Evolutionary conservation across 2,888 invertebrate genomes (phyloP), one percentile per base, ranked within the genome.

Genomic region (Limnephilus rhombicus): DNA sequence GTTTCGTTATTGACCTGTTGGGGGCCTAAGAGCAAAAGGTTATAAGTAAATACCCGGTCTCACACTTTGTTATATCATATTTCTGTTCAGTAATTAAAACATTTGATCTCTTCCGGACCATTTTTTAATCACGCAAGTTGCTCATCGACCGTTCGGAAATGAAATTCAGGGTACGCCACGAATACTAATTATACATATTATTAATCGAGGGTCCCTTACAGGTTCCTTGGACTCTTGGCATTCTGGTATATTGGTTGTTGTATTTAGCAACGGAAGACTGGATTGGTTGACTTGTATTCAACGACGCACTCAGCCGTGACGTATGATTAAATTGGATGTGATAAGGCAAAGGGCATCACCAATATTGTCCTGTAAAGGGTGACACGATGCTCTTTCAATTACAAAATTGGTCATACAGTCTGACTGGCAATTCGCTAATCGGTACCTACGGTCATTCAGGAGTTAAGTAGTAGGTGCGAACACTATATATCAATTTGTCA

Each of bases 301-400:
- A 34, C 34, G 11, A n/a, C 34, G 7, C 37, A 68, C n/a, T 68
- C 24, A 68, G 68, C 68, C 68, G 68, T 68, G 68, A 24, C 68
- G 7, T 41, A 83, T 37, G 83, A 34, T 41, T 18, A 18, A 41
- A 83, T 83, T 37, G 37, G 34, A 83, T 24, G 15, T 83, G 37
- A 83, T 83, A 37, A 83, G 37, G 83, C 83, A 83, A 83, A 83
- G 83, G 83, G 83, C 83, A 83, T 34, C 83, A 37, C 83, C n/a
- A 68, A 68, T 68, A 68, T n/a, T 68, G 68, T 68, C 24, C 83
- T 83, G 37, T 41, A 37, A 83, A 83, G 83, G 83, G 37, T 41
- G 83, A 9, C 83, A 37, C 18, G 83, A 18, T 34, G 83, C 83
- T 68, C 68, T 68, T 83, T 83, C 83, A 83, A 83, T 83, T 83